Base-by-base conservation (phyloP, 1,140 invertebrate genomes). In the Brachionus rubens region DNA sequence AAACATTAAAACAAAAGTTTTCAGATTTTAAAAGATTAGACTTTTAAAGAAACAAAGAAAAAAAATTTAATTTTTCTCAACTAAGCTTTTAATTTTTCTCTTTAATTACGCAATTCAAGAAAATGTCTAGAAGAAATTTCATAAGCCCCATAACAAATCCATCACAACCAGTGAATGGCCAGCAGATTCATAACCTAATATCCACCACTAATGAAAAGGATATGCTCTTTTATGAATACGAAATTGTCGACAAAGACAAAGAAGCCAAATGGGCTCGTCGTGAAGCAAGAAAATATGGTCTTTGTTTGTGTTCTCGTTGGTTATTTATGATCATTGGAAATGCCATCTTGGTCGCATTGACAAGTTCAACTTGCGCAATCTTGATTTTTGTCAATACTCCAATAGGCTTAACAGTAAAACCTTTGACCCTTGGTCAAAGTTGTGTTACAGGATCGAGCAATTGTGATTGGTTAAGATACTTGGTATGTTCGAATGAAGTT, bases 141-240 rank as follows among this genome's bases (percentile, higher is more conserved):
- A 24, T 65, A 5, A 65, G 3, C 24, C 59, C 59, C 24, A 16
- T 65, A 12, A 16, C 33, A 24, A 65, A 65, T 65, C n/a, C 36
- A 43, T 24, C 19, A n/a, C 21, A 21, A n/a, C 59, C 59, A 24
- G 36, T 65, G 19, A 65, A 65, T 24, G 30, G 59, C 19, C 40
- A 41, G 12, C 59, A 65, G 43, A 65, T 65, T 24, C 59, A 65
- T 43, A 41, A 65, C 12, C 46, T 48, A n/a, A 50, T 72, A n/a
- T 19, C 68, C 6, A 72, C 48, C 30, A 28, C 50, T 6, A 36
- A 48, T 14, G 68, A 72, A 33, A 48, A 33, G 9, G 68, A 72
- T 10, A 50, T 72, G 68, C 30, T 72, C 12, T 72, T 72, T 50
- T 72, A 72, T 41, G 68, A 72, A 19, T 72, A 72, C 30, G 68